Conservation (phyloP, 2,113 vertebrate species). For the Melanerpes aurifrons region DNA sequence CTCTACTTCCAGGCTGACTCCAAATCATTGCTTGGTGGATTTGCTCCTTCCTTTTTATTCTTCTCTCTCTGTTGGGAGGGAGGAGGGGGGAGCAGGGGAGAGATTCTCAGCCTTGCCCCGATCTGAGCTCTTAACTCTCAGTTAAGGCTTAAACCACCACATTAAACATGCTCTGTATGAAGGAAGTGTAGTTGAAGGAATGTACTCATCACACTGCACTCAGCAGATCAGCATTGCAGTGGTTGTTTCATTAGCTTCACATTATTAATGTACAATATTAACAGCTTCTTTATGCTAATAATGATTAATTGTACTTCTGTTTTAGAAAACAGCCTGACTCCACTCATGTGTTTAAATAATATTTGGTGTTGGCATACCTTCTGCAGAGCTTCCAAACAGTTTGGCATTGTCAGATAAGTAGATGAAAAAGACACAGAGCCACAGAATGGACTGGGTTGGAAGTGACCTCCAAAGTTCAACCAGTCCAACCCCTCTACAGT, state of each 20-base stretch:
- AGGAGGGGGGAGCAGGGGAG: too few species aligned
- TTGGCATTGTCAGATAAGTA: neutral
- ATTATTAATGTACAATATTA: conserved; percentile 36
- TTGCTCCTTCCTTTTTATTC: too few species aligned
- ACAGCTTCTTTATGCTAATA: conserved; percentile 8
- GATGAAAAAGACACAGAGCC: neutral
- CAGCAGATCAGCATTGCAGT: neutral
- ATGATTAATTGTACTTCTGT: neutral
- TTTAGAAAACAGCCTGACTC: conserved; percentile 5
- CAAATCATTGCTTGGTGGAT: too few species aligned
- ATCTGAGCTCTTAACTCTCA: too few species aligned
- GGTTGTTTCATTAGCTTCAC: neutral
- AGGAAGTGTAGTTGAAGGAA: neutral
- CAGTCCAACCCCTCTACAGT: too few species aligned
- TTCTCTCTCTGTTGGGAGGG: too few species aligned
- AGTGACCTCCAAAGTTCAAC: too few species aligned
- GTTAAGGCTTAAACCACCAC: too few species aligned
- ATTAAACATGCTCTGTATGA: neutral
- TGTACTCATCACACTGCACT: neutral
- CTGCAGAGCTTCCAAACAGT: neutral
- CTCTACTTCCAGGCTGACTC: too few species aligned
- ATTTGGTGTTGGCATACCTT: neutral
- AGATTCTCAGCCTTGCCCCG: too few species aligned
- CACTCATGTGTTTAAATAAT: neutral
- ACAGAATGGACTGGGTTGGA: neutral